Conservation (phyloP, 1,140 invertebrate genomes). For the Lepidotrigona ventralis region DNA sequence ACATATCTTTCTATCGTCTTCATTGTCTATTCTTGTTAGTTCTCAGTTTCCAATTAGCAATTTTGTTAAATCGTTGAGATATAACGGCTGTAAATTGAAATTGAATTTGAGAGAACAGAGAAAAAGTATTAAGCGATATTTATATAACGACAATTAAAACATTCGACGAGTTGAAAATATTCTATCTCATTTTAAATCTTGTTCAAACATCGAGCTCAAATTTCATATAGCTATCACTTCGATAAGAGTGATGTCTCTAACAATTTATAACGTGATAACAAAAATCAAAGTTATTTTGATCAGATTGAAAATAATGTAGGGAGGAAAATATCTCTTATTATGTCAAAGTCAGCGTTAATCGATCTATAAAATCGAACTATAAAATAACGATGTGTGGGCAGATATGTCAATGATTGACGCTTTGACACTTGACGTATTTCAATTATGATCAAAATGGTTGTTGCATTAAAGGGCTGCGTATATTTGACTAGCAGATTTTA, state of each 20-base stretch:
- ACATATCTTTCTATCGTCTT: neutral
- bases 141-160: neutral
- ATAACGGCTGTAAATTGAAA: neutral
- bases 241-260: neutral
- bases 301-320: neutral
- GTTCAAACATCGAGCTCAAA: neutral
- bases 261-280: neutral
- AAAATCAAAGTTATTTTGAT: neutral
- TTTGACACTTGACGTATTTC: neutral
- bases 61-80: neutral
- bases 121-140: no score
- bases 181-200: neutral
- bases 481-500: neutral
- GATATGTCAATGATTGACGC: neutral
- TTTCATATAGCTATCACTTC: neutral
- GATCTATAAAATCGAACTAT: no score
- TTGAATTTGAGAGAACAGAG: neutral
- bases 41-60: no score
- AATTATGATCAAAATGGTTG: neutral
- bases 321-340: neutral
- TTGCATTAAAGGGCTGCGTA: neutral
- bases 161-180: neutral
- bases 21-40: no score
- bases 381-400: neutral
- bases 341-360: neutral